Conservation (phyloP, 1,140 invertebrate genomes). For the Zelostemma sp. region DNA sequence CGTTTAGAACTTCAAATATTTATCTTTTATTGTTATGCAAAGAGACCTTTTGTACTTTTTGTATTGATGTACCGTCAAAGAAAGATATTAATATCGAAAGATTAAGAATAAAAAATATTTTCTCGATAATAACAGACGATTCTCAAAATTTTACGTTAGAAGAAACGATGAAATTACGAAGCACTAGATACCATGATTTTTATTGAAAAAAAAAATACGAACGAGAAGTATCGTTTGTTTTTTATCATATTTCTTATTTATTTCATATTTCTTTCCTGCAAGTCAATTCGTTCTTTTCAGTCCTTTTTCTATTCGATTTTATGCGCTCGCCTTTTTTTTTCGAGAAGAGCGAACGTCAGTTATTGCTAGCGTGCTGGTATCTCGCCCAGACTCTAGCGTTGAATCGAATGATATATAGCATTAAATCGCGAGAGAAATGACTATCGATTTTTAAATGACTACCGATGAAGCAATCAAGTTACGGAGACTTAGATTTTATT, state of each 20-base stretch:
- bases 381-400: slow-evolving; percentile 40
- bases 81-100: slow-evolving; percentile 1
- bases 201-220: neutral
- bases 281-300: slow-evolving; percentile 11
- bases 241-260: slow-evolving; percentile 13
- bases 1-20: too few relatives aligned
- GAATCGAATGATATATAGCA: slow-evolving; percentile 55
- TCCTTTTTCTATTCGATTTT: slow-evolving; percentile 22
- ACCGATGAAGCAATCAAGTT: slow-evolving; percentile 63
- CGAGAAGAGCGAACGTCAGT: slow-evolving; percentile 33
- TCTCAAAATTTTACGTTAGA: neutral
- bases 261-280: too few relatives aligned
- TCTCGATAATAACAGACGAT: too few relatives aligned
- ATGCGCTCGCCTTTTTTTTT: slow-evolving; percentile 31
- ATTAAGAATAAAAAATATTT: too few relatives aligned
- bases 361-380: slow-evolving; percentile 56
- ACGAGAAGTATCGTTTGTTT: slow-evolving; percentile 21
- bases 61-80: neutral
- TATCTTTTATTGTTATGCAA: slow-evolving; percentile 11
- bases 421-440: slow-evolving; percentile 64
- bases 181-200: neutral
- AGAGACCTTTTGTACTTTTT: neutral
- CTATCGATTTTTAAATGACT: slow-evolving; percentile 67
- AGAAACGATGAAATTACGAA: neutral
- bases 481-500: slow-evolving; percentile 61